Percentiles rank a stretch among this genome's conserved stretches.
These are phyloP conservation scores for Conops quadrifasciatus DNA, from an alignment of 2,888 invertebrate genomes.

Conservation along the genomic window DNA sequence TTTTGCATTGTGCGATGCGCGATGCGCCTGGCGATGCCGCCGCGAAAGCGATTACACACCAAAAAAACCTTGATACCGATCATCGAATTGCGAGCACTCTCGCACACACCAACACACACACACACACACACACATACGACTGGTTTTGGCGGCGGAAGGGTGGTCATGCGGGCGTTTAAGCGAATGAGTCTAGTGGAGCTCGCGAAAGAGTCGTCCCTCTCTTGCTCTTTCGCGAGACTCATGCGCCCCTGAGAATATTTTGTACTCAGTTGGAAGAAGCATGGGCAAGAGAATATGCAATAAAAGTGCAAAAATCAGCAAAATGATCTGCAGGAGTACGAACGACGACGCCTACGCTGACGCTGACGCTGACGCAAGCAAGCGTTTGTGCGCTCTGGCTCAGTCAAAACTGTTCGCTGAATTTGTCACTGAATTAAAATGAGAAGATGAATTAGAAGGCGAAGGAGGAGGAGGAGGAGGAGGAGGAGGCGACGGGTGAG, in stretches of 20 bases:
- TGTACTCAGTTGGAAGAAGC: background rate
- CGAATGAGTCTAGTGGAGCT: background rate
- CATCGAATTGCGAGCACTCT: conserved; percentile 42
- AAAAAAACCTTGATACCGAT: conserved; percentile 64
- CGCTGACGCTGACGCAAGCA: conserved; percentile 12
- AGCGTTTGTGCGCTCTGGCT: background rate
- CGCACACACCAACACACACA: background rate
- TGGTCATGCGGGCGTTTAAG: background rate
- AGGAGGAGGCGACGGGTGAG: background rate
- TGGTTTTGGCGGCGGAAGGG: conserved; percentile 4
- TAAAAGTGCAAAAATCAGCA: conserved; percentile 25
- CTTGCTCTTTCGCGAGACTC: no score
- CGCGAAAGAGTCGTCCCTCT: conserved; percentile 29
- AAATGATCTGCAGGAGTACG: conserved; percentile 34
- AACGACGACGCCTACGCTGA: conserved; percentile 20
- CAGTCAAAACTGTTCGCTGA: background rate
- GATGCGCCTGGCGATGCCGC: conserved; percentile 34
- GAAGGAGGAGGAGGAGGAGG: background rate
- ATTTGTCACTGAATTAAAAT: no score
- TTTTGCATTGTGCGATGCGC: conserved; percentile 23
- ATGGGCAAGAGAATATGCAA: background rate
- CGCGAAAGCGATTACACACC: conserved; percentile 58
- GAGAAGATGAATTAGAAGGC: no score
- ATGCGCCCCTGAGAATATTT: conserved; percentile 3
- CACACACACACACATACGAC: background rate